Conservation (phyloP, 2,113 vertebrate genomes). For the Cacatua alba region DNA sequence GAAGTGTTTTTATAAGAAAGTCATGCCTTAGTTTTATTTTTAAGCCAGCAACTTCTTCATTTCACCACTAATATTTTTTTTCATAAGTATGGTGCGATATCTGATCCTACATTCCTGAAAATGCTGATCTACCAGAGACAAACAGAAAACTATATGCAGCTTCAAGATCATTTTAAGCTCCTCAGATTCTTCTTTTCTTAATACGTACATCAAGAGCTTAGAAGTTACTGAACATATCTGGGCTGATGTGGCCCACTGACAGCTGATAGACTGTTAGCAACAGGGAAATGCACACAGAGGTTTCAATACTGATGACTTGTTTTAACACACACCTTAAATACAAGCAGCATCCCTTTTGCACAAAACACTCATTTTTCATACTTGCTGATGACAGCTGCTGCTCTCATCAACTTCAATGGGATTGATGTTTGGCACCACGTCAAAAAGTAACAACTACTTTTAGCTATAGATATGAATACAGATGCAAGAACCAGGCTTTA, state of each 20-base stretch:
- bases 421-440: neutral
- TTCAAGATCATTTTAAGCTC: neutral
- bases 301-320: neutral
- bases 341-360: neutral
- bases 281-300: accelerated
- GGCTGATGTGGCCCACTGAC: neutral
- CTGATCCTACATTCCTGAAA: neutral
- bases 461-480: neutral
- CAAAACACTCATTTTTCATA: neutral
- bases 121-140: neutral
- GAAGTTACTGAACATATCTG: neutral
- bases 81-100: neutral
- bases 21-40: neutral
- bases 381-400: neutral
- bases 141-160: neutral
- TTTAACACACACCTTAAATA: neutral
- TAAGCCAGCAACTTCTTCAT: neutral
- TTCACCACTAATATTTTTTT: neutral
- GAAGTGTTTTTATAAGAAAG: neutral
- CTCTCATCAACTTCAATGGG: neutral
- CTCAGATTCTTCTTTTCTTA: neutral
- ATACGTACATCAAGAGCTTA: neutral
- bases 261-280: neutral
- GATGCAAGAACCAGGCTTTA: neutral
- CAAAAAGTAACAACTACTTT: neutral